Evolutionary conservation across 2,888 invertebrate genomes (phyloP).

Genomic region (Lasioglossum vierecki): DNA sequence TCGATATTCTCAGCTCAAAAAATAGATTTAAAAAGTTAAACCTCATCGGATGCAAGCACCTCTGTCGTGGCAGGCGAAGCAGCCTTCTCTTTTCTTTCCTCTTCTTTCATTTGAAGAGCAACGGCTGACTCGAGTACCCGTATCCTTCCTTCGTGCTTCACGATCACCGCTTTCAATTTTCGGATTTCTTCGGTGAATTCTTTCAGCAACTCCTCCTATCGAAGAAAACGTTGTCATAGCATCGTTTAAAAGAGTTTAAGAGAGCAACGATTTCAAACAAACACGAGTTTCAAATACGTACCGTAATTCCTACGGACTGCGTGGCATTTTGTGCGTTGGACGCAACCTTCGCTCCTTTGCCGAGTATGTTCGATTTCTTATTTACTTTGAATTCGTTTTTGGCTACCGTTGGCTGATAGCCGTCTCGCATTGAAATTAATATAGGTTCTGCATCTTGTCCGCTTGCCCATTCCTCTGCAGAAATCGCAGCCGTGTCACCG

Average conservation of each 20-base stretch:
- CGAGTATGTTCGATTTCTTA: conserved; percentile 93
- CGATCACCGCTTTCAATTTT: conserved; percentile 96
- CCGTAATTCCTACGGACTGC: conserved; percentile 73
- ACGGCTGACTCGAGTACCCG: conserved; percentile 90
- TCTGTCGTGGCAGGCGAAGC: conserved; percentile 79
- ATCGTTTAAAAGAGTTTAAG: not conserved
- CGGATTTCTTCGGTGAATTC: conserved; percentile 95
- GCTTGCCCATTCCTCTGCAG: conserved; percentile 96
- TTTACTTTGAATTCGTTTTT: conserved; percentile 89
- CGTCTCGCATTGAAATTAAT: conserved; percentile 95
- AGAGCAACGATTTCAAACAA: not conserved
- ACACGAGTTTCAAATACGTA: conserved; percentile 54
- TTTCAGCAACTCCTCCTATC: conserved; percentile 90
- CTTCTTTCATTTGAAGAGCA: conserved; percentile 83
- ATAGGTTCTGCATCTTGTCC: conserved; percentile 96
- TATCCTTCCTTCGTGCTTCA: conserved; percentile 96
- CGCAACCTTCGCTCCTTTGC: conserved; percentile 86
- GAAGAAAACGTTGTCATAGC: conserved; percentile 24
- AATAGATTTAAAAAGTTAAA: conserved; percentile 73
- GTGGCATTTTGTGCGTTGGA: conserved; percentile 67
- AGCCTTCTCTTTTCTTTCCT: conserved; percentile 81
- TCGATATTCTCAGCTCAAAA: conserved; percentile 50
- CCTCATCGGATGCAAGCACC: conserved; percentile 81
- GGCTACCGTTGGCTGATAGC: conserved; percentile 87
- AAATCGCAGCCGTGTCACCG: conserved; percentile 94